Percentiles rank a stretch among this genome's conserved stretches.
These are phyloP conservation scores for Brachionus calyciflorus DNA, from an alignment of 1,140 invertebrate genomes.

Conservation along the genomic window DNA sequence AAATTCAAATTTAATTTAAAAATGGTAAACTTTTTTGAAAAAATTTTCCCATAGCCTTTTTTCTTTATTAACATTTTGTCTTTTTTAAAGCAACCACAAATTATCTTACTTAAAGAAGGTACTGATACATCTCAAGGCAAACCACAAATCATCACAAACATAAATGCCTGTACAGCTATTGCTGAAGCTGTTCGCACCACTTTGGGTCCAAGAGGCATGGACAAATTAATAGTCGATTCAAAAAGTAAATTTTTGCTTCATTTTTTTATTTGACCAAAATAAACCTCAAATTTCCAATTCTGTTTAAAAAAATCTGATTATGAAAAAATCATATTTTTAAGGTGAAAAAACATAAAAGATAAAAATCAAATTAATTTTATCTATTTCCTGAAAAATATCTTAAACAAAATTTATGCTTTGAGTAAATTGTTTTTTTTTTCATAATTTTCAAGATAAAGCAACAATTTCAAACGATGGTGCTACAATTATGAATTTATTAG, in stretches of 20 bases:
- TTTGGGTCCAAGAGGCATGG: conserved; percentile 95
- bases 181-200: conserved; percentile 94
- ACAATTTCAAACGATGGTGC: conserved; percentile 99
- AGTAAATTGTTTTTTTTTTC: conserved; percentile 48
- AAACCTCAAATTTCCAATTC: no score
- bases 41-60: no score
- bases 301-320: no score
- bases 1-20: background rate
- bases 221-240: conserved; percentile 89
- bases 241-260: background rate
- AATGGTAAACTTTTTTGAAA: conserved; percentile 30
- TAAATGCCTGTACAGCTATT: conserved; percentile 95
- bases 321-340: background rate
- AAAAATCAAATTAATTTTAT: no score
- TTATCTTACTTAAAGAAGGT: conserved; percentile 94
- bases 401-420: no score
- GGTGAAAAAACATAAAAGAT: no score
- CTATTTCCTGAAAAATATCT: no score
- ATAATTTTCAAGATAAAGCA: conserved; percentile 64
- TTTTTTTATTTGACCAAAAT: no score
- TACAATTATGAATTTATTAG: conserved; percentile 93
- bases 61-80: background rate
- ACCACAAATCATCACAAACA: conserved; percentile 92
- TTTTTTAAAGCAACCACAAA: conserved; percentile 79
- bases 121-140: conserved; percentile 94